phyloP scores from a whole-genome alignment of 1,140 invertebrate genomes.

The Drosophila murphyi region DNA sequence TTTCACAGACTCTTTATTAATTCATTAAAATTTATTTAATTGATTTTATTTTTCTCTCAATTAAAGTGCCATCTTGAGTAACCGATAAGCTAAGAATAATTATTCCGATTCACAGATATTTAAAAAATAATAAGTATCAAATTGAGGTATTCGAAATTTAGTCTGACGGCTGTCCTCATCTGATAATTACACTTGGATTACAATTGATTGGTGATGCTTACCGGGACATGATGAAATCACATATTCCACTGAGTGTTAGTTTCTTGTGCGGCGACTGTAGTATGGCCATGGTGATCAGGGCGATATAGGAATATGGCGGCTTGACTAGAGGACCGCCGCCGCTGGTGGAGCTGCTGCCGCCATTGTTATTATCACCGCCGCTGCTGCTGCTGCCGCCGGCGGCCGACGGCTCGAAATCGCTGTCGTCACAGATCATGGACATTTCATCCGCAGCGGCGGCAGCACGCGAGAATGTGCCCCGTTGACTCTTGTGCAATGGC shows the following conservation, averaged over 20 bases:
- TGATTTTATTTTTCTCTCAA: too few relatives aligned
- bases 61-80: too few relatives aligned
- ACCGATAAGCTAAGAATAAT: too few relatives aligned
- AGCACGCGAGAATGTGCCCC: conserved; percentile 53
- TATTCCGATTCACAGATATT: too few relatives aligned
- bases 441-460: conserved; percentile 56
- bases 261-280: conserved; percentile 98
- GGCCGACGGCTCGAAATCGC: conserved; percentile 57
- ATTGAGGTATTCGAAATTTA: background rate
- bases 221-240: conserved; percentile 99
- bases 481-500: conserved; percentile 66
- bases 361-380: conserved; percentile 24
- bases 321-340: conserved; percentile 89
- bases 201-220: conserved; percentile 35
- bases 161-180: background rate
- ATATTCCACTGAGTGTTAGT: conserved; percentile 98
- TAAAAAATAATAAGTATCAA: too few relatives aligned
- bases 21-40: too few relatives aligned
- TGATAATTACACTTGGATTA: background rate
- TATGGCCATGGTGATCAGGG: conserved; percentile 99
- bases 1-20: too few relatives aligned
- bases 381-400: conserved; percentile 43
- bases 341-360: conserved; percentile 15
- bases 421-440: conserved; percentile 68
- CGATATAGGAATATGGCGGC: conserved; percentile 99